Evolutionary conservation across 2,888 invertebrate genomes (phyloP).

Genomic region (Autographa gamma): DNA sequence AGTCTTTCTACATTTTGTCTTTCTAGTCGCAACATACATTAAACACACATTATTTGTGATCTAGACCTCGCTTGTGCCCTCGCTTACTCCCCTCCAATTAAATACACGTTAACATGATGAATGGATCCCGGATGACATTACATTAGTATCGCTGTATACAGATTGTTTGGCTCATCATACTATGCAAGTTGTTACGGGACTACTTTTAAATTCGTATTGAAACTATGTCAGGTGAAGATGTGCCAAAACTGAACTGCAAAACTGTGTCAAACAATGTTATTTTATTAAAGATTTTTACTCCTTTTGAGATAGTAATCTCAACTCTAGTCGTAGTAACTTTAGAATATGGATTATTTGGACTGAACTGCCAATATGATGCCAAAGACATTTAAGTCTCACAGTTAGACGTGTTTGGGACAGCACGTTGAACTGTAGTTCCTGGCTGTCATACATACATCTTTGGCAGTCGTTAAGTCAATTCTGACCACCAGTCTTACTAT

Average conservation of each 20-base stretch:
- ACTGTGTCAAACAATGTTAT: background rate
- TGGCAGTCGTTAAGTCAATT: no score
- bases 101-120: slow-evolving; percentile 21
- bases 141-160: slow-evolving; percentile 5
- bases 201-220: background rate
- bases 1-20: background rate
- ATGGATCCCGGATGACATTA: slow-evolving; percentile 9
- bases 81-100: slow-evolving; percentile 20
- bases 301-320: no score
- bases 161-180: background rate
- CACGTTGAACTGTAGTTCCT: no score
- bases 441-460: no score
- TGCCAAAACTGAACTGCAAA: background rate
- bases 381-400: no score
- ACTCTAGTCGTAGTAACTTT: no score
- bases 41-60: background rate
- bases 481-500: no score
- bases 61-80: background rate
- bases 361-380: no score
- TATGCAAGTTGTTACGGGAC: background rate
- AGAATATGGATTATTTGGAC: no score
- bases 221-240: background rate
- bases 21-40: background rate
- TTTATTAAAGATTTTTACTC: no score
- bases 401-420: no score